A percentile compares a stretch with the other conserved stretches of the same genome.
These are phyloP conservation scores for Morpho deidamia DNA, from an alignment of 2,888 invertebrate genomes.

Conservation along the genomic window DNA sequence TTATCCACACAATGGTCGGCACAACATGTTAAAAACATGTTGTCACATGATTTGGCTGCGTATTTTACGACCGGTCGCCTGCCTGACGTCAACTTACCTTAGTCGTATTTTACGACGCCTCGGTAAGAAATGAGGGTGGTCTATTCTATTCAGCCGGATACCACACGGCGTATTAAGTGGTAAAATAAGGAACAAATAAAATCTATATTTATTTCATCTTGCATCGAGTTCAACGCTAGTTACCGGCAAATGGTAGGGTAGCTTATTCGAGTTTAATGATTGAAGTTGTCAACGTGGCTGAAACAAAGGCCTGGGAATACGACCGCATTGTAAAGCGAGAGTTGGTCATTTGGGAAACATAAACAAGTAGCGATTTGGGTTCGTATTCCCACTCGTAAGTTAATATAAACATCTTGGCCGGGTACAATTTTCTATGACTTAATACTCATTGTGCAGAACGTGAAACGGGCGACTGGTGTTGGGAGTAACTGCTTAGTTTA, in stretches of 20 bases:
- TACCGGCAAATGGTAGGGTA: not conserved
- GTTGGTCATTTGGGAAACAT: constrained; percentile 15
- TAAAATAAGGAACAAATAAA: no score
- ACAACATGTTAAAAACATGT: no score
- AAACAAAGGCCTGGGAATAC: constrained; percentile 7
- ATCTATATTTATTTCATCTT: no score
- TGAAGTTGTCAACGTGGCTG: constrained; percentile 4
- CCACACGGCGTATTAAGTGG: no score
- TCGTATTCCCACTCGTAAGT: not conserved
- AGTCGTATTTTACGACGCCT: no score
- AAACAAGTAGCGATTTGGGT: constrained; percentile 18
- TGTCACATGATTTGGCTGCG: no score
- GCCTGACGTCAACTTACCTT: no score
- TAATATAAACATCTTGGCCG: constrained; percentile 5
- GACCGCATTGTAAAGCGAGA: constrained; percentile 11
- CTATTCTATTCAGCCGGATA: no score
- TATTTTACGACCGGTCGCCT: no score
- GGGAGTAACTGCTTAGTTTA: not conserved
- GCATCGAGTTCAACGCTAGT: not conserved
- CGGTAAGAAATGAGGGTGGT: no score
- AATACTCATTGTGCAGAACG: constrained; percentile 15
- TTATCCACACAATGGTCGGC: no score
- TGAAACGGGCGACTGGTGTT: not conserved
- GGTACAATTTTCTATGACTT: constrained; percentile 6
- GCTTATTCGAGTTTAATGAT: not conserved